These are phyloP conservation scores for Gadus chalcogrammus DNA, from an alignment of 2,113 vertebrate genomes.

Conservation along the genomic window DNA sequence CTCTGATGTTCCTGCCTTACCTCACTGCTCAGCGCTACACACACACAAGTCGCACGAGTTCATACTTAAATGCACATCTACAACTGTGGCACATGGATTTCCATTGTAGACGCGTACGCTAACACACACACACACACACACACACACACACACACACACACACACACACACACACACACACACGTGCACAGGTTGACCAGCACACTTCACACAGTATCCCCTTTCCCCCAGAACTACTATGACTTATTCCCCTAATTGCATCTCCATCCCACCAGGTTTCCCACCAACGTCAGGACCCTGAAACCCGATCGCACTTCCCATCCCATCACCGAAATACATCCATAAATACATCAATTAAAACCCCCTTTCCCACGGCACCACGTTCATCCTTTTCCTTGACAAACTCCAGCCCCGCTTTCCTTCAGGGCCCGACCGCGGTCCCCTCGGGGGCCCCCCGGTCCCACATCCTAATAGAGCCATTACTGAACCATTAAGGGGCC, in stretches of 20 bases:
- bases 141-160: constrained; percentile 35
- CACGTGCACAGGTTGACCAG: constrained; percentile 40
- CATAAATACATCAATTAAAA: constrained; percentile 15
- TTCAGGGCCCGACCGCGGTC: constrained; percentile 26
- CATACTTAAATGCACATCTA: neutral
- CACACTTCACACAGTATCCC: constrained; percentile 68
- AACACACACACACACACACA: constrained; percentile 2
- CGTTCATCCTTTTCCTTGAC: constrained; percentile 36
- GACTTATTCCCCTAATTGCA: constrained; percentile 57
- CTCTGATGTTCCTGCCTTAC: constrained; percentile 63
- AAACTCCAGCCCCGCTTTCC: constrained; percentile 23
- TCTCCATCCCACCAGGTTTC: constrained; percentile 64
- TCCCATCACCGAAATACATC: constrained; percentile 38
- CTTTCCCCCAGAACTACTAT: constrained; percentile 54
- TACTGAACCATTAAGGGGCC: constrained; percentile 12
- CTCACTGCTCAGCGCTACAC: constrained; percentile 44
- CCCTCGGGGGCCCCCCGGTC: neutral
- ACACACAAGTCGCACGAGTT: neutral
- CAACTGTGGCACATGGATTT: neutral
- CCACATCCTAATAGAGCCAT: constrained; percentile 19
- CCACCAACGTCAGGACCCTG: constrained; percentile 52
- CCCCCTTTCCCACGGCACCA: constrained; percentile 27
- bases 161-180: constrained; percentile 30
- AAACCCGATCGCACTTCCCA: constrained; percentile 49
- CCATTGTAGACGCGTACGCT: neutral